These are phyloP conservation scores for Reticulitermes speratus DNA, from an alignment of 1,140 invertebrate genomes.

Conservation along the genomic window DNA sequence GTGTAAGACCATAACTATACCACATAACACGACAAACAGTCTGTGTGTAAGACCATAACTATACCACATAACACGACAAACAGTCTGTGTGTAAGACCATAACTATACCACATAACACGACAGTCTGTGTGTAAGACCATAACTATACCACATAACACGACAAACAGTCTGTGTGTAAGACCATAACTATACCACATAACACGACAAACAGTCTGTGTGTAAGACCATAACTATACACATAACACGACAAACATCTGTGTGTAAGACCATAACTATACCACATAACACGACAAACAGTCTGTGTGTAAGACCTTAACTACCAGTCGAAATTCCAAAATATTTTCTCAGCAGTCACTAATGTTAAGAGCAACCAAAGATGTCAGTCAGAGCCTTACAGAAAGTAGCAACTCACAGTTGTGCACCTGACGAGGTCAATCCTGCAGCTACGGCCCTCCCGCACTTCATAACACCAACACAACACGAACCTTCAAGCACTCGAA, in stretches of 20 bases:
- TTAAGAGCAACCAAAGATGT: background rate
- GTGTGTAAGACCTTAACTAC: background rate
- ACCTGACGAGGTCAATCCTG: background rate
- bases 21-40: too few relatives aligned
- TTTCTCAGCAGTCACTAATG: background rate
- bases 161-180: too few relatives aligned
- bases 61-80: background rate
- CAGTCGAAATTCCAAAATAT: background rate
- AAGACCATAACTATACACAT: background rate
- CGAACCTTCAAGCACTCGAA: too few relatives aligned
- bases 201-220: too few relatives aligned
- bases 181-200: background rate
- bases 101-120: background rate
- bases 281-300: too few relatives aligned
- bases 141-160: background rate
- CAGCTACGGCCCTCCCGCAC: background rate
- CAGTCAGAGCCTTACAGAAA: background rate
- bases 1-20: background rate
- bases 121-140: too few relatives aligned
- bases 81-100: too few relatives aligned
- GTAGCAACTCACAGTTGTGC: background rate
- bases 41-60: too few relatives aligned
- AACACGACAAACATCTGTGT: too few relatives aligned
- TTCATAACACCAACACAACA: background rate
- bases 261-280: too few relatives aligned